Percentiles rank a stretch among this genome's conserved stretches.
These are phyloP conservation scores for Syngnathus acus DNA, from an alignment of 2,797 vertebrate genomes.

Conservation along the genomic window DNA sequence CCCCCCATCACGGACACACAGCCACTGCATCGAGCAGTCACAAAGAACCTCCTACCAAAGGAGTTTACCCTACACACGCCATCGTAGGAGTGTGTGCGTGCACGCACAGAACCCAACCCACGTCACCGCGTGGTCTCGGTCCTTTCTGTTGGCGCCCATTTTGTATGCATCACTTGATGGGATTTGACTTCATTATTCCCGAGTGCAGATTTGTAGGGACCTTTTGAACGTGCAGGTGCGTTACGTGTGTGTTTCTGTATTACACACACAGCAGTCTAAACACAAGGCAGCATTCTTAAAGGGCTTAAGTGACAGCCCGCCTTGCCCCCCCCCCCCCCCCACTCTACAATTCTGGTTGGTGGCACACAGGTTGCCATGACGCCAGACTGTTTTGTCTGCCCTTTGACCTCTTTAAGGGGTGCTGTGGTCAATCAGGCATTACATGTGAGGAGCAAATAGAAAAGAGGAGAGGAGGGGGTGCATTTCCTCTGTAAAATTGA, in stretches of 20 bases:
- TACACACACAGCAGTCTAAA: slow-evolving; percentile 33
- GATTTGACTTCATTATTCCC: slow-evolving; percentile 44
- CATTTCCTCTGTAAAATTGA: slow-evolving; percentile 67
- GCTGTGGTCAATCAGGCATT: slow-evolving; percentile 81
- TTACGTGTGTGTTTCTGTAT: slow-evolving; percentile 26
- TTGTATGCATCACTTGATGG: slow-evolving; percentile 30
- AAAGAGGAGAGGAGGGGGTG: slow-evolving; percentile 41
- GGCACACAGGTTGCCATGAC: slow-evolving; percentile 79
- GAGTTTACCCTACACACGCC: slow-evolving; percentile 38
- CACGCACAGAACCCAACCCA: slow-evolving; percentile 7
- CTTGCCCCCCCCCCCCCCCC: slow-evolving; percentile 8
- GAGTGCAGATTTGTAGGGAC: slow-evolving; percentile 41
- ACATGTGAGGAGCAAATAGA: slow-evolving; percentile 70
- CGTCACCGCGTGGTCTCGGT: slow-evolving; percentile 17
- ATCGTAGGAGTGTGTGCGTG: slow-evolving; percentile 7
- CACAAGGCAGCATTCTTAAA: slow-evolving; percentile 52
- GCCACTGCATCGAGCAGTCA: slow-evolving; percentile 61
- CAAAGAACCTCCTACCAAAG: slow-evolving; percentile 64
- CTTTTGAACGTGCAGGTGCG: slow-evolving; percentile 54
- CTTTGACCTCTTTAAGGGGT: slow-evolving; percentile 79
- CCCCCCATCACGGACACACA: slow-evolving; percentile 41
- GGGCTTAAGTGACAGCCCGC: slow-evolving; percentile 66
- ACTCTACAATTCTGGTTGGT: slow-evolving; percentile 62
- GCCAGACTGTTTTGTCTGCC: slow-evolving; percentile 82
- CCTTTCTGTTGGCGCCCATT: slow-evolving; percentile 26